These are phyloP conservation scores for Lineus longissimus DNA, from an alignment of 1,140 invertebrate genomes.

Conservation along the genomic window DNA sequence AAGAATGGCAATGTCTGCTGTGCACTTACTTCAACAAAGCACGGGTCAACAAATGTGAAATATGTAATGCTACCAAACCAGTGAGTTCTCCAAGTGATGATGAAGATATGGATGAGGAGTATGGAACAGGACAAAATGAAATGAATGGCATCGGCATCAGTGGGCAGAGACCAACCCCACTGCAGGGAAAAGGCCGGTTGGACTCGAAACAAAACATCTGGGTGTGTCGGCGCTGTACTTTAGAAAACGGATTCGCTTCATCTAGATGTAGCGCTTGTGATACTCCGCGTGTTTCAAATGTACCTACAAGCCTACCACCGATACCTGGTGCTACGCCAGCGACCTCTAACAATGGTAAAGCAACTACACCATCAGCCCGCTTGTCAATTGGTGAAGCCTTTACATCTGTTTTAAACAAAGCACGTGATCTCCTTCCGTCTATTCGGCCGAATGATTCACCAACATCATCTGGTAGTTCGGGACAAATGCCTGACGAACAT, in stretches of 20 bases:
- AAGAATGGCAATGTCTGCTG: not conserved
- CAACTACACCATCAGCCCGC: too few species aligned
- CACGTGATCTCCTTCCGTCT: not conserved
- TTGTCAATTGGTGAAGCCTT: not conserved
- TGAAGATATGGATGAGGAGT: too few species aligned
- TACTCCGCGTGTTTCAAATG: too few species aligned
- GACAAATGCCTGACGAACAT: constrained; percentile 11
- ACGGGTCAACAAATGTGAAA: not conserved
- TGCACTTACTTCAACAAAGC: not conserved
- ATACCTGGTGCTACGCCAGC: not conserved
- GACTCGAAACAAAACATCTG: not conserved
- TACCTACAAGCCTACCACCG: too few species aligned
- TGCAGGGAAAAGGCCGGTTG: not conserved
- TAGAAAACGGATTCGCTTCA: too few species aligned
- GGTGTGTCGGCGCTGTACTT: too few species aligned
- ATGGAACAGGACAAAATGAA: too few species aligned
- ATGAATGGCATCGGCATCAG: too few species aligned
- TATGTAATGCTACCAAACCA: not conserved
- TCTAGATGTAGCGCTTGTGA: too few species aligned
- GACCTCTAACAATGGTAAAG: not conserved
- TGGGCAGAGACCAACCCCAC: not conserved
- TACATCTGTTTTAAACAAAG: not conserved
- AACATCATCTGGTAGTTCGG: too few species aligned
- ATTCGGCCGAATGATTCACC: not conserved
- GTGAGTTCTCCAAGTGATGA: too few species aligned